phyloP scores from a whole-genome alignment of 2,797 vertebrate genomes.

The Pygocentrus nattereri region DNA sequence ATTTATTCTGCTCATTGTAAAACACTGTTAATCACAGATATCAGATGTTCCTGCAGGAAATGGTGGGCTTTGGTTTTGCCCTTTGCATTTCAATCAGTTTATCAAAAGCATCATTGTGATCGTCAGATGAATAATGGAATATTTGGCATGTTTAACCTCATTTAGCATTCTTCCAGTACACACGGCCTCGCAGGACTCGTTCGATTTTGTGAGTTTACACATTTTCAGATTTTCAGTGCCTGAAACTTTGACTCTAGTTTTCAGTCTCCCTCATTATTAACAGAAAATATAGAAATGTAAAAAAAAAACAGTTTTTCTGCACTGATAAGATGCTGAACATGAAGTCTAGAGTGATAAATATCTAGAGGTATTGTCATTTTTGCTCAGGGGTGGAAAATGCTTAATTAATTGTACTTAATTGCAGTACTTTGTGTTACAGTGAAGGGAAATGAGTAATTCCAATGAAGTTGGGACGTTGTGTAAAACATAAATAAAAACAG shows the following conservation, averaged over 20 bases:
- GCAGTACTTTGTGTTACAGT: no score
- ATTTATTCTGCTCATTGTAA: constrained; percentile 40
- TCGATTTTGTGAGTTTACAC: background rate
- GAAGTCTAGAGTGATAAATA: no score
- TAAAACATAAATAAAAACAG: no score
- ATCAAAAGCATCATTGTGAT: constrained; percentile 23
- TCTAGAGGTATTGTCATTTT: no score
- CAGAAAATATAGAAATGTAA: background rate
- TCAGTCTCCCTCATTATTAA: background rate
- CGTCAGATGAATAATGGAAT: constrained; percentile 38
- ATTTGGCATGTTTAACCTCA: constrained; percentile 11
- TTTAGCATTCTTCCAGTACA: background rate
- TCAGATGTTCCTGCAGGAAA: constrained; percentile 21
- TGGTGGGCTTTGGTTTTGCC: constrained; percentile 16
- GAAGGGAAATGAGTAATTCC: no score
- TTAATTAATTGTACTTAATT: no score
- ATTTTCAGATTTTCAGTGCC: background rate
- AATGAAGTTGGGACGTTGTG: no score
- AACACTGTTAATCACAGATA: constrained; percentile 49
- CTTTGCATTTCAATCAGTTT: constrained; percentile 39
- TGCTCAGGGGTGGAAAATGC: no score
- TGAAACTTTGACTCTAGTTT: background rate
- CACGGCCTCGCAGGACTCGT: background rate
- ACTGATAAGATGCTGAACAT: no score
- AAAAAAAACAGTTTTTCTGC: background rate